phyloP scores from a whole-genome alignment of 2,797 vertebrate genomes.

The Leptatherina wallacei region DNA sequence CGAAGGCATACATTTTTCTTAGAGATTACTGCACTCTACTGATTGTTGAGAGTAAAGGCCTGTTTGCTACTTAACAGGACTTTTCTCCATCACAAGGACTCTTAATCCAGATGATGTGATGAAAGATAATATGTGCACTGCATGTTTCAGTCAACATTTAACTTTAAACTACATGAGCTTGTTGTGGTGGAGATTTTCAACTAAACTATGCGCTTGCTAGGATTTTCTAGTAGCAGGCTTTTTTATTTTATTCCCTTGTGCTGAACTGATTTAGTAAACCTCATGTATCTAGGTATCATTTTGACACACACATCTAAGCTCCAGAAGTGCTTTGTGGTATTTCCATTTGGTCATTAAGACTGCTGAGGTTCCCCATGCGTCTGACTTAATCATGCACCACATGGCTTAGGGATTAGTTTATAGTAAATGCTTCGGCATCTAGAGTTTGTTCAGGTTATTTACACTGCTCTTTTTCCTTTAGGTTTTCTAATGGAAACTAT shows the following conservation, averaged over 20 bases:
- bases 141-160: conserved; percentile 1
- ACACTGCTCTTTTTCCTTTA: background rate
- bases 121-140: background rate
- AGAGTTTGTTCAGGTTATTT: background rate
- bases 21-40: background rate
- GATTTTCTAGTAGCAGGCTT: background rate
- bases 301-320: conserved; percentile 3
- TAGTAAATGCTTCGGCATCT: background rate
- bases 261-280: conserved; percentile 15
- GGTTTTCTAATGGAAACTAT: background rate
- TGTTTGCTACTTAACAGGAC: background rate
- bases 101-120: conserved; percentile 12
- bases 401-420: background rate
- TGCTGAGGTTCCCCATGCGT: too few relatives aligned
- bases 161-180: background rate
- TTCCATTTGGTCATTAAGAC: background rate
- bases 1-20: background rate
- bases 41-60: background rate
- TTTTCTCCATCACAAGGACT: background rate
- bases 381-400: too few relatives aligned
- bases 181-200: background rate
- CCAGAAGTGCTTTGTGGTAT: background rate
- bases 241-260: background rate
- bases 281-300: conserved; percentile 13
- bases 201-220: background rate